Percentiles rank a stretch among this genome's conserved stretches.
Conservation (phyloP, 1,140 invertebrate species). For the Paralvinella palmiformis region DNA sequence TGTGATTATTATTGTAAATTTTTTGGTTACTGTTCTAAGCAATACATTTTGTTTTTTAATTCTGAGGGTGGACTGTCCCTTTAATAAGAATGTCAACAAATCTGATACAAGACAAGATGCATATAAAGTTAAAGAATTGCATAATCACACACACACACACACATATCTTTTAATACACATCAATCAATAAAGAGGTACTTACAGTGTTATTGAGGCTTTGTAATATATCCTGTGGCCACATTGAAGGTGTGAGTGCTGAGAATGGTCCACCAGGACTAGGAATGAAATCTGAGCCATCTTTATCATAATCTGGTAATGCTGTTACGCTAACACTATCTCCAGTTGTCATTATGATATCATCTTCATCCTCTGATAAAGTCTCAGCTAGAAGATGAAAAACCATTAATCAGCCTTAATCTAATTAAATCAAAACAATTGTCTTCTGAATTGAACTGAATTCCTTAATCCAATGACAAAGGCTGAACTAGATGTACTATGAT, state of each 20-base stretch:
- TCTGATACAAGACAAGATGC: neutral
- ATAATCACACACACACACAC: too few relatives aligned
- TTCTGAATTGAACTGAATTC: neutral
- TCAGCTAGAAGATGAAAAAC: constrained; percentile 57
- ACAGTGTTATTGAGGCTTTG: constrained; percentile 58
- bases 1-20: too few relatives aligned
- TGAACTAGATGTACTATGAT: neutral
- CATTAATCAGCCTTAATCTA: constrained; percentile 49
- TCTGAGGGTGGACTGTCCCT: too few relatives aligned
- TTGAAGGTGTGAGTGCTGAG: constrained; percentile 86
- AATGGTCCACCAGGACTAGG: constrained; percentile 54
- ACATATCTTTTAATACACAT: too few relatives aligned
- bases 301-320: constrained; percentile 32
- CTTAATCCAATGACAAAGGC: neutral
- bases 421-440: constrained; percentile 7
- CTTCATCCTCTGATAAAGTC: constrained; percentile 75
- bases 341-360: constrained; percentile 46
- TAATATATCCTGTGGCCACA: constrained; percentile 94
- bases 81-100: too few relatives aligned
- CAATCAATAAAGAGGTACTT: too few relatives aligned
- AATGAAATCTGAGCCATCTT: constrained; percentile 35
- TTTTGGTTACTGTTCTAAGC: too few relatives aligned
- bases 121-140: neutral
- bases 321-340: constrained; percentile 54
- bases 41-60: too few relatives aligned